Evolutionary conservation across 2,888 invertebrate species (phyloP), one percentile per base, ranked within the genome.

Genomic region (Pemphredon lugubris): DNA sequence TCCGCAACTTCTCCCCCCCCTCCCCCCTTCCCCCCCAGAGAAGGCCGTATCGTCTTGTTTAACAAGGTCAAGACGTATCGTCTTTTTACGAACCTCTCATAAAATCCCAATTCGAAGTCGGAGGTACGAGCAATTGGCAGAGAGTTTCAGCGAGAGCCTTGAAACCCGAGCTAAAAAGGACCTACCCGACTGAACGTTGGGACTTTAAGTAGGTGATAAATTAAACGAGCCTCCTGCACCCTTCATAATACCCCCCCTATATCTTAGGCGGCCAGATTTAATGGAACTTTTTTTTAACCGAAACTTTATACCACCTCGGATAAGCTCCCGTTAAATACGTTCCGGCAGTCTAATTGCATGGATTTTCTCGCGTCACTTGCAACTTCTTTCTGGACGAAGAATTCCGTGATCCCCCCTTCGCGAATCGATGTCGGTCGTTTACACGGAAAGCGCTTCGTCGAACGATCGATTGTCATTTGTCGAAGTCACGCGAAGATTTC

Each of bases 141-240:
- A 34, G 39, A 32, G 60, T n/a, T n/a, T n/a, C n/a, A 23, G 40
- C 42, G 39, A 32, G 60, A 60, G 60, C 42, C 65, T 72, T 68
- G 75, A 71, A 75, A 79, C 34, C 39, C 54, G 73, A 75, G 59
- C 48, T 63, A 45, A 77, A 75, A 71, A 66, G 67, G 55, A 60
- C 32, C 53, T 53, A 54, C 44, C 58, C 57, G 61, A 42, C 69
- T 58, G 79, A 67, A 59, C 75, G 64, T 48, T 54, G 69, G 65
- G 76, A n/a, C 73, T 84, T 84, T 84, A 85, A 86, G 86, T 84
- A 83, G 83, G 83, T 81, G 84, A 86, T 86, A 86, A 87, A 87
- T 87, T 87, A 85, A 86, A 86, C 77, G 86, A 79, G 61, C 58
- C 82, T 44, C 54, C 73, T 65, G 73, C 76, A 57, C 66, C 61